Conservation (phyloP, 2,797 vertebrate species). For the Melanotaenia maccullochi region DNA sequence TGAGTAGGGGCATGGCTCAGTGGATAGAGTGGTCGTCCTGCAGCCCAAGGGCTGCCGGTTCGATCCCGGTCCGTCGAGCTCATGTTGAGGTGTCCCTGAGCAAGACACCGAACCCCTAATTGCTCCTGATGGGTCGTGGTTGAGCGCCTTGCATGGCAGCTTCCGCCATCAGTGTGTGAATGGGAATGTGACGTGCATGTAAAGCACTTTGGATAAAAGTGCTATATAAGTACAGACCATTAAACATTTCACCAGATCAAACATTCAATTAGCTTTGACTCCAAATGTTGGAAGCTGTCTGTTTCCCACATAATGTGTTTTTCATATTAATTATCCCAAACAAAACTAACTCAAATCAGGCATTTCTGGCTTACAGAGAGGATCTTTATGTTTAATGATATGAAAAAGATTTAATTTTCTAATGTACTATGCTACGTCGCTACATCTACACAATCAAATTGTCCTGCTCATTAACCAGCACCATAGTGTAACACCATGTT, state of each 20-base stretch:
- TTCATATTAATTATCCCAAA: neutral
- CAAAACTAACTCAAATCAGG: neutral
- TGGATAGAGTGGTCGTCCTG: too few species aligned
- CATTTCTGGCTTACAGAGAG: neutral
- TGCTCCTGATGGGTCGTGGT: too few species aligned
- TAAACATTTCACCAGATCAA: neutral
- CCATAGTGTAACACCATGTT: neutral
- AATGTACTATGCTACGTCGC: neutral
- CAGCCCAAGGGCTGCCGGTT: too few species aligned
- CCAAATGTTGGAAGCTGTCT: neutral
- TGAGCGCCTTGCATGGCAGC: too few species aligned
- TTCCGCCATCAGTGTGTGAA: too few species aligned
- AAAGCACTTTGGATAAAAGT: too few species aligned
- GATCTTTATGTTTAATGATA: neutral
- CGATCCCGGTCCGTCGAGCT: too few species aligned
- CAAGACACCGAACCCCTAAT: too few species aligned
- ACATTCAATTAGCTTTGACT: neutral
- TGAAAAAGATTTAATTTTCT: neutral
- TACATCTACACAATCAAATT: neutral
- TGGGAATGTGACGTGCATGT: too few species aligned
- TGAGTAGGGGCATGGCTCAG: too few species aligned
- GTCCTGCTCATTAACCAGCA: conserved; percentile 58
- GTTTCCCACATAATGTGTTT: neutral
- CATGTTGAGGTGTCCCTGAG: too few species aligned
- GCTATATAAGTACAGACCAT: too few species aligned